A percentile compares a stretch with the other conserved stretches of the same genome.
Evolutionary conservation across 2,797 vertebrate genomes (phyloP).

Genomic region (Halcyon smyrnensis): DNA sequence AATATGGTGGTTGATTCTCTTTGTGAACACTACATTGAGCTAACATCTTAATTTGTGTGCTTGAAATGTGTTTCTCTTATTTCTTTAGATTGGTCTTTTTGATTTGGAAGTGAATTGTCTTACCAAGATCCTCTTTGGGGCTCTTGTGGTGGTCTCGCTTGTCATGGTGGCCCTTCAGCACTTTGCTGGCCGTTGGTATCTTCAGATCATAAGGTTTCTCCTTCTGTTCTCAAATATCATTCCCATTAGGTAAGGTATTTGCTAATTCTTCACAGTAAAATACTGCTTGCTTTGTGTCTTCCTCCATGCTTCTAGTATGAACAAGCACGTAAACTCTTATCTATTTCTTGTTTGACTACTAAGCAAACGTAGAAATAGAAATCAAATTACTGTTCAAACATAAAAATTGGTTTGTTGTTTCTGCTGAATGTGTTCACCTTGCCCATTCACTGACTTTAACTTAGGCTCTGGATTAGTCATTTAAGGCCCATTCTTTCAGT

Average conservation of each 20-base stretch:
- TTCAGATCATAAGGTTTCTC: conserved; percentile 96
- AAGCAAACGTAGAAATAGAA: background rate
- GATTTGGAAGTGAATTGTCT: conserved; percentile 98
- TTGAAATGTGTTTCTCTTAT: background rate
- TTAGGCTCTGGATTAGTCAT: background rate
- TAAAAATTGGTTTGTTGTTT: background rate
- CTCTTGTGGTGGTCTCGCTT: conserved; percentile 92
- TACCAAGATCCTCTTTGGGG: conserved; percentile 96
- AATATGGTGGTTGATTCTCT: background rate
- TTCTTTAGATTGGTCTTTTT: conserved; percentile 91
- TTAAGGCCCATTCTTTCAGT: background rate
- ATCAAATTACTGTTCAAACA: background rate
- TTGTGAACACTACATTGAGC: background rate
- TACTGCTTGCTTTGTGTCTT: background rate
- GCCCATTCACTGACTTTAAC: background rate
- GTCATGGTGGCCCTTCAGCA: conserved; percentile 99
- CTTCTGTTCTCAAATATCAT: conserved; percentile 97
- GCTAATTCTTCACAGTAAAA: background rate
- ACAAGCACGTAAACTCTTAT: background rate
- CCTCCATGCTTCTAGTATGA: background rate
- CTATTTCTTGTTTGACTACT: background rate
- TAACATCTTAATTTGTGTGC: background rate
- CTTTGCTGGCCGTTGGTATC: conserved; percentile 97
- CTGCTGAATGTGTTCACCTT: background rate
- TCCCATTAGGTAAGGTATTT: conserved; percentile 88